Evolutionary conservation across 2,113 vertebrate genomes (phyloP), one percentile per base, ranked within the genome.

Genomic region (Heloderma charlesbogerti): DNA sequence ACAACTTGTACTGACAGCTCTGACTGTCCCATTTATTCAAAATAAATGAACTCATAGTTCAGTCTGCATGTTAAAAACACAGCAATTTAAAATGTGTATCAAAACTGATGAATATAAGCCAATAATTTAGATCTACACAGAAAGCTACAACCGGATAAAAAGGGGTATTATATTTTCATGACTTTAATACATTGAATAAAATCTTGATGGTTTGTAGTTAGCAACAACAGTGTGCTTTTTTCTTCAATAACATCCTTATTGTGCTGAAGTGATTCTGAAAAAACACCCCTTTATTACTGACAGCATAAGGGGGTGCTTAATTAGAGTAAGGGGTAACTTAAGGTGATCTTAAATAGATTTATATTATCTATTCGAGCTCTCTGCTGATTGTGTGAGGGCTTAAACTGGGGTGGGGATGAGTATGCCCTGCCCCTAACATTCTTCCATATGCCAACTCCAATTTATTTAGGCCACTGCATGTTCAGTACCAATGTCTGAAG

Each of bases 41-140:
- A 79, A 90, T 51, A 79, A 90, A 86, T 16, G 31, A 89, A 81
- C 67, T 72, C 84, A 72, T 54, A 63, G 80, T 67, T 37, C 63
- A 51, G 12, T 13, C 1, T 71, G 34, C 29, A 43, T 43, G 51
- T 29, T 87, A 63, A 60, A 87, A 83, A 67, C 31, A 25, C 10
- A 54, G 86, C 2, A 31, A 77, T 60, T 74, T 86, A 37, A 29
- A 57, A 48, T 54, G 66, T 25, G 18, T 5, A n/a, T 72, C 16
- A 25, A 66, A n/a, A 43, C 34, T 22, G 45, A 2, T 71, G 43
- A 86, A 86, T 71, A n/a, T 51, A 51, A 72, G 31, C 66, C 43
- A n/a, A 45, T 85, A 15, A 43, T 48, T 51, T 71, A 69, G 45
- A 51, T 37, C 27, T 2, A 71, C 31, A 34, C 66, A 71, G 29